A percentile compares a stretch with the other conserved stretches of the same genome.
Conservation (phyloP, 2,113 vertebrate genomes). For the Eurypyga helias region DNA sequence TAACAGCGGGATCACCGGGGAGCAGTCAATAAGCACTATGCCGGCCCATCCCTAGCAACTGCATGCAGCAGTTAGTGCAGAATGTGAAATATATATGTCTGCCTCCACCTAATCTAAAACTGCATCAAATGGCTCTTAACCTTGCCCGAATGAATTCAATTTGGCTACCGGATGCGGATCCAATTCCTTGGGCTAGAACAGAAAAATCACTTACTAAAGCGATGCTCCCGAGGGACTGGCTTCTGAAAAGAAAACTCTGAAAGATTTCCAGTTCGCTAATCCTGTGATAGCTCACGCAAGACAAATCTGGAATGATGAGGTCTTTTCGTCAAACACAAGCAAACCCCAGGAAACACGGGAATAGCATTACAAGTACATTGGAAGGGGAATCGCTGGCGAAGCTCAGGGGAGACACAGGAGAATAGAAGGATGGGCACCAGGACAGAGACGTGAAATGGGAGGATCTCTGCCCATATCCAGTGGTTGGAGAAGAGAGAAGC, state of each 20-base stretch:
- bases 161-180: slow-evolving; percentile 62
- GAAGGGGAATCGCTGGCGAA: neutral
- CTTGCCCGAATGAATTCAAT: slow-evolving; percentile 69
- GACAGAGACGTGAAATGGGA: neutral
- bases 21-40: slow-evolving; percentile 14
- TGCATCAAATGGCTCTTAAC: slow-evolving; percentile 66
- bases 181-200: slow-evolving; percentile 70
- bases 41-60: neutral
- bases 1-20: slow-evolving; percentile 5
- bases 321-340: slow-evolving; percentile 32
- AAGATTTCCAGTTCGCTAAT: slow-evolving; percentile 58
- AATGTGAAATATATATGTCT: slow-evolving; percentile 57
- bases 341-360: slow-evolving; percentile 36
- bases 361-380: slow-evolving; percentile 8
- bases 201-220: slow-evolving; percentile 60
- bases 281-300: slow-evolving; percentile 60
- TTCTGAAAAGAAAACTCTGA: slow-evolving; percentile 40
- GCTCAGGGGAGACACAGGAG: neutral
- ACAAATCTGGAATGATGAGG: slow-evolving; percentile 60
- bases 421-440: neutral
- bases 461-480: neutral
- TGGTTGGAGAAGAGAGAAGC: neutral
- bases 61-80: neutral
- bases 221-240: slow-evolving; percentile 29
- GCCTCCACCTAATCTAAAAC: slow-evolving; percentile 64